These are phyloP conservation scores for Drosophila repletoides DNA, from an alignment of 1,140 invertebrate genomes.

Conservation along the genomic window DNA sequence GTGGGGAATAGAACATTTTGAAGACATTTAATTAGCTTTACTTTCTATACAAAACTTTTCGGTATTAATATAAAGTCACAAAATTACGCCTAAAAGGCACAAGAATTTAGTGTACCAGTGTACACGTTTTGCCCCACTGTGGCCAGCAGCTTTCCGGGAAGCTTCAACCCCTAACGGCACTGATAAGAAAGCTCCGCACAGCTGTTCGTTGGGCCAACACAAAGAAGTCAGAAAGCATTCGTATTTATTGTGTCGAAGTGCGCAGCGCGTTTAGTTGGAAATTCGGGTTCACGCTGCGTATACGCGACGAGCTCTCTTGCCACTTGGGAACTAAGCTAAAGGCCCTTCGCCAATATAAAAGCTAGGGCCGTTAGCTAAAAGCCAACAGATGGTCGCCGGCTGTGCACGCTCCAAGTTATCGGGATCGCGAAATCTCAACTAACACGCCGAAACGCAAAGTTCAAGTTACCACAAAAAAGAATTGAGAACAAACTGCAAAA, in stretches of 20 bases:
- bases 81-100: too few relatives aligned
- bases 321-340: neutral
- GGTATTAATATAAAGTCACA: too few relatives aligned
- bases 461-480: constrained; percentile 40
- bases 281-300: constrained; percentile 65
- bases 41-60: neutral
- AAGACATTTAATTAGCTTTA: too few relatives aligned
- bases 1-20: too few relatives aligned
- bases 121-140: constrained; percentile 43
- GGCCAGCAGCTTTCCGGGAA: constrained; percentile 33
- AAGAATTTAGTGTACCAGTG: too few relatives aligned
- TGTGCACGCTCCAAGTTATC: constrained; percentile 68
- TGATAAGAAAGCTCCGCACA: constrained; percentile 75
- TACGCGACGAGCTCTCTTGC: constrained; percentile 54
- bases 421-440: constrained; percentile 41
- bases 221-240: constrained; percentile 53
- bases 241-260: constrained; percentile 22
- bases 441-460: constrained; percentile 25
- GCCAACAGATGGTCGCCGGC: constrained; percentile 78
- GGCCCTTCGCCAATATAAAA: constrained; percentile 59
- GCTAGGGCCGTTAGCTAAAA: constrained; percentile 47
- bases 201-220: constrained; percentile 63
- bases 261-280: constrained; percentile 52
- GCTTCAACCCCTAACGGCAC: constrained; percentile 47
- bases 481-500: constrained; percentile 11